Evolutionary conservation across 1,140 invertebrate species (phyloP).

Genomic region (Hypsibius dujardini): DNA sequence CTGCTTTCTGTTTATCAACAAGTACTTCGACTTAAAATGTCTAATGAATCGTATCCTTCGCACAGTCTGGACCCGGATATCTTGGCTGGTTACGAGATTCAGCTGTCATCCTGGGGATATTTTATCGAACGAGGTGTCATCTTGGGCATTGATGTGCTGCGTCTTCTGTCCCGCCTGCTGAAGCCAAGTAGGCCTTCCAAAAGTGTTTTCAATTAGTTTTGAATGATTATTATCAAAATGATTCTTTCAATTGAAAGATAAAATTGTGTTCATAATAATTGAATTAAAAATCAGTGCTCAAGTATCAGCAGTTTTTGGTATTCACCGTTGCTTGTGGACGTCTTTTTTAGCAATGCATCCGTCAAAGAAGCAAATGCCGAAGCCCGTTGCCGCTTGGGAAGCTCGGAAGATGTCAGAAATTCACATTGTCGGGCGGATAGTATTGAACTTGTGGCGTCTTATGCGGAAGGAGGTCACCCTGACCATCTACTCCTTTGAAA

Average conservation of each 20-base stretch:
- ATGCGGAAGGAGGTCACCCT: constrained; percentile 62
- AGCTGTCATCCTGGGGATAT: constrained; percentile 86
- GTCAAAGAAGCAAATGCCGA: background rate
- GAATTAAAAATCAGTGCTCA: constrained; percentile 17
- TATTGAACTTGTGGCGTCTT: constrained; percentile 78
- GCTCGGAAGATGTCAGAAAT: constrained; percentile 38
- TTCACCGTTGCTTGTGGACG: background rate
- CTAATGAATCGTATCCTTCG: constrained; percentile 15
- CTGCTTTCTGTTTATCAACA: background rate
- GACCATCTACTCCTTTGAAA: constrained; percentile 81
- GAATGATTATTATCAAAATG: constrained; percentile 23
- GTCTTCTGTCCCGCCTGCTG: constrained; percentile 55
- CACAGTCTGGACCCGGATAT: constrained; percentile 74
- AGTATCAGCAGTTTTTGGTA: constrained; percentile 24
- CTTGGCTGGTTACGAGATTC: constrained; percentile 79
- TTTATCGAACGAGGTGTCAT: constrained; percentile 56
- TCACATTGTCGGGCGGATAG: constrained; percentile 63
- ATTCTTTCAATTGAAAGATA: constrained; percentile 17
- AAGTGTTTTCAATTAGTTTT: constrained; percentile 20
- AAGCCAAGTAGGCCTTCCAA: constrained; percentile 22
- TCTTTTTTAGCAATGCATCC: background rate
- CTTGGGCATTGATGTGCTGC: constrained; percentile 52
- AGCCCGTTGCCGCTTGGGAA: constrained; percentile 20
- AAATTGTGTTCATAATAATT: background rate
- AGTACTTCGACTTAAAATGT: constrained; percentile 18